Base-by-base conservation (phyloP, 2,888 invertebrate species). In the Erpobdella octoculata region DNA sequence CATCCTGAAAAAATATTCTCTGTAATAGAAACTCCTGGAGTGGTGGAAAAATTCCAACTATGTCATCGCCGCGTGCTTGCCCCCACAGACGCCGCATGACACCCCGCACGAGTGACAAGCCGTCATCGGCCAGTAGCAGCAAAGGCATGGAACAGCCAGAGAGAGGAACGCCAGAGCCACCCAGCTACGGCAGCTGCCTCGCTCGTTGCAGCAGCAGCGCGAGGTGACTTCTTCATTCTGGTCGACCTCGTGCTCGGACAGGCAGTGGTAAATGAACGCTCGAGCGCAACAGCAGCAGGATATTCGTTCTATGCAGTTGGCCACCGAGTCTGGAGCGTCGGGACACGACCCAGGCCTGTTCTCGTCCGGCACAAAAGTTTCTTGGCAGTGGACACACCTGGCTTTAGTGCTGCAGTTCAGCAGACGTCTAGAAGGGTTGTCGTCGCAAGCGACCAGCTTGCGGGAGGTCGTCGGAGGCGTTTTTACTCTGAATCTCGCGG, bases 191-290 rank as follows among this genome's bases (percentile, higher is more conserved):
- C 81, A 80, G 35, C 31, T 62, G 35, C n/a, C 33, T 9, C 35
- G 28, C 31, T 62, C 35, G 46, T 41, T 41, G 46, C n/a, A 15
- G 62, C 35, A 33, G 62, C n/a, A 33, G 35, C 3, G 31, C n/a
- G 33, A 64, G 38, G n/a, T 35, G 64, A 36, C 33, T n/a, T 66
- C 66, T 21, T 64, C 64, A 8, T 28, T 31, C 21, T 89, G 88
- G 86, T 93, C 94, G 9, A 93, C 93, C 81, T 93, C 93, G 1
- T 90, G 88, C 83, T 93, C 92, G 76, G 91, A 88, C 88, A 92
- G 90, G 84, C 94, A 94, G 86, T 94, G 93, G 85, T 93, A 94
- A 79, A 93, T 86, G 88, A 93, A 88, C 79, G 92, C 90, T 83
- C 89, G 89, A 25, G 93, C 92, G 83, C 92, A 91, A 76, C 89